Conservation (phyloP, 2,797 vertebrate species). For the Hippocampus kuda region DNA sequence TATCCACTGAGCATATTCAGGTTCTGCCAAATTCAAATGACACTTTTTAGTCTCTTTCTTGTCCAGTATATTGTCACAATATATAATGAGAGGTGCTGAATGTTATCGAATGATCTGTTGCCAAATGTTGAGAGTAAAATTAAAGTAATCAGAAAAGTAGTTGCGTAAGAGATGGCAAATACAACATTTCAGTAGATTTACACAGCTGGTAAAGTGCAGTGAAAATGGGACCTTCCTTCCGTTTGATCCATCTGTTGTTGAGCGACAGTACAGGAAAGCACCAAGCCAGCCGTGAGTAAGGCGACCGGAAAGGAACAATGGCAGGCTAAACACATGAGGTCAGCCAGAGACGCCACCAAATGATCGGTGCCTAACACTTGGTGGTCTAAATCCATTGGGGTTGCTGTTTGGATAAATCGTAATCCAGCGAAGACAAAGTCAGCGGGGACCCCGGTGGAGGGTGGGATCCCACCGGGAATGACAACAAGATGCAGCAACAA, state of each 20-base stretch:
- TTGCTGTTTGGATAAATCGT: constrained; percentile 56
- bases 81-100: not conserved
- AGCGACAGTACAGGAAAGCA: constrained; percentile 68
- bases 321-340: constrained; percentile 75
- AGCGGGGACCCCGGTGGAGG: constrained; percentile 34
- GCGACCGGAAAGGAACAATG: constrained; percentile 62
- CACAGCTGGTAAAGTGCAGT: constrained; percentile 2
- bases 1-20: not conserved
- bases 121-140: no score
- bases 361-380: constrained; percentile 49
- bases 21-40: no score
- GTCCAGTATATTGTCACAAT: not conserved
- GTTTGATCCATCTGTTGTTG: constrained; percentile 32
- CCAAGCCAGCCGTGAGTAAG: constrained; percentile 65
- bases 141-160: no score
- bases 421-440: constrained; percentile 46
- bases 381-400: constrained; percentile 38
- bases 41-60: no score
- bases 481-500: constrained; percentile 39
- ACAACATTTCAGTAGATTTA: not conserved
- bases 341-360: constrained; percentile 54
- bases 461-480: constrained; percentile 31
- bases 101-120: no score
- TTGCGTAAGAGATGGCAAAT: not conserved
- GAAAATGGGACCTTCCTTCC: constrained; percentile 36